Percentiles rank a stretch among this genome's conserved stretches.
These are phyloP conservation scores for Eurytoma californica DNA, from an alignment of 2,888 invertebrate species.

Conservation along the genomic window DNA sequence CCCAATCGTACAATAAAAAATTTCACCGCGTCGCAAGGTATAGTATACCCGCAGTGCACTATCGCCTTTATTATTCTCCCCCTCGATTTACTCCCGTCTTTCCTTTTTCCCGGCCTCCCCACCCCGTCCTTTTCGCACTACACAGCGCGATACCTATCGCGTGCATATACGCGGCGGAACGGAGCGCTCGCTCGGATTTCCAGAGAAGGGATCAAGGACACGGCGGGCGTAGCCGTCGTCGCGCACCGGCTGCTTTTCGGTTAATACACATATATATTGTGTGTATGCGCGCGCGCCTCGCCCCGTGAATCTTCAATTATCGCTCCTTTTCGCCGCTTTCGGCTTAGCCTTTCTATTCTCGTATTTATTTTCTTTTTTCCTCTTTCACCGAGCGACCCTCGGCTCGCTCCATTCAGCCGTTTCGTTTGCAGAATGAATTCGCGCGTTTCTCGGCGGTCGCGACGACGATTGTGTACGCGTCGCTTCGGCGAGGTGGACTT, in stretches of 20 bases:
- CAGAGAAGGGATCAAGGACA: slow-evolving; percentile 62
- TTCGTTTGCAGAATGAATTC: background rate
- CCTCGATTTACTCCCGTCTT: background rate
- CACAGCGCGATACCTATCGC: slow-evolving; percentile 17
- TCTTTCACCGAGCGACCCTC: background rate
- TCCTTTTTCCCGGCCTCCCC: slow-evolving; percentile 17
- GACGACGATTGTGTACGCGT: too few species aligned
- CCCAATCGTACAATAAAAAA: background rate
- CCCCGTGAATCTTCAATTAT: slow-evolving; percentile 4
- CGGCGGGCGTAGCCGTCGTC: slow-evolving; percentile 14
- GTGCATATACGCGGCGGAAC: background rate
- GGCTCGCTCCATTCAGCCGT: background rate
- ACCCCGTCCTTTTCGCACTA: slow-evolving; percentile 8
- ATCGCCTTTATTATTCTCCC: slow-evolving; percentile 4
- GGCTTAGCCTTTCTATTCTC: background rate
- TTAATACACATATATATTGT: background rate
- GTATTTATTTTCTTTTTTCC: slow-evolving; percentile 15
- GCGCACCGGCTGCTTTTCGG: background rate
- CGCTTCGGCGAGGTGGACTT: too few species aligned
- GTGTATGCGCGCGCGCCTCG: too few species aligned
- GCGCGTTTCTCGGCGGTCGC: too few species aligned
- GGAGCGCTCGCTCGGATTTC: slow-evolving; percentile 35
- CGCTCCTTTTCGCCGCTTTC: slow-evolving; percentile 11
- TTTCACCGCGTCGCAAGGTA: background rate
- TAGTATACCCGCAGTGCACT: background rate